Evolutionary conservation across 2,113 vertebrate species (phyloP).

Genomic region (Gymnocephalus cernua): DNA sequence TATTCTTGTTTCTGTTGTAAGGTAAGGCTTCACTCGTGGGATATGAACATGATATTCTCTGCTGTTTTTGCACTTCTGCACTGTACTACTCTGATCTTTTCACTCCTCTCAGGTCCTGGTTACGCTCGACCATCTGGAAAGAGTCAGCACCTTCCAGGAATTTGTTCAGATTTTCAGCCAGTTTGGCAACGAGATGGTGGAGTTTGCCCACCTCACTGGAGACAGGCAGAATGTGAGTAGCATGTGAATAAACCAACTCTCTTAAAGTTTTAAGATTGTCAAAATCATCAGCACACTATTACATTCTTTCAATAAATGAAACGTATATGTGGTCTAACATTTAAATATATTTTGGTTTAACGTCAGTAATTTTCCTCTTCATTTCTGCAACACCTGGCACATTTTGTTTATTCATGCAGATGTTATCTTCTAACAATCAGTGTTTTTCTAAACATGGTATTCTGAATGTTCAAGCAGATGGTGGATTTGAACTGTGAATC

Average conservation of each 20-base stretch:
- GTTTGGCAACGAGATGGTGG: slow-evolving; percentile 99
- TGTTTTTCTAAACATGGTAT: slow-evolving; percentile 36
- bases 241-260: slow-evolving; percentile 11
- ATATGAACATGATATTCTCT: not conserved
- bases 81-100: slow-evolving; percentile 22
- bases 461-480: slow-evolving; percentile 30
- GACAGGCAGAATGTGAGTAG: slow-evolving; percentile 96
- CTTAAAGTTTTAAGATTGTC: not conserved
- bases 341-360: slow-evolving; percentile 7
- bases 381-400: slow-evolving; percentile 17
- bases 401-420: slow-evolving; percentile 35
- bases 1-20: not conserved
- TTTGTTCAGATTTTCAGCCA: slow-evolving; percentile 99
- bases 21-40: not conserved
- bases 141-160: slow-evolving; percentile 97
- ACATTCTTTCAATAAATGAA: not conserved
- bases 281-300: not conserved
- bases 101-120: slow-evolving; percentile 89
- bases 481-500: slow-evolving; percentile 39
- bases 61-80: slow-evolving; percentile 5
- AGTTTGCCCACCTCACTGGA: slow-evolving; percentile 98
- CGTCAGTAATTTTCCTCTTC: not conserved
- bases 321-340: not conserved
- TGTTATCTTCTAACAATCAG: slow-evolving; percentile 31
- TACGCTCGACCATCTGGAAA: slow-evolving; percentile 96